Base-by-base conservation (phyloP, 2,113 vertebrate species). In the Hirundichthys speculiger region DNA sequence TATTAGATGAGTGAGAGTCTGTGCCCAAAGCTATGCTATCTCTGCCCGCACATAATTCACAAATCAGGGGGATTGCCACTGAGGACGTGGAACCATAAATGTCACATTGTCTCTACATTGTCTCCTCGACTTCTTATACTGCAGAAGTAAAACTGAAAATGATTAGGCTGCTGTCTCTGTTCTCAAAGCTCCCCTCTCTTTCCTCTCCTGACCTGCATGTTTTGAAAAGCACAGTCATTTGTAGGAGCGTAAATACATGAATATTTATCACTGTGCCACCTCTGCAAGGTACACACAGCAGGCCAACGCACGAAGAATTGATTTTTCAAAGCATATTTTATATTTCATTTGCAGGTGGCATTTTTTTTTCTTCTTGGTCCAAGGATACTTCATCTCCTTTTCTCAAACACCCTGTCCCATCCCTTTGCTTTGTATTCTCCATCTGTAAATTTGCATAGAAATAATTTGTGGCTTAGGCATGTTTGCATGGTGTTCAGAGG, bases 1-100 rank as follows among this genome's bases (percentile, higher is more conserved):
- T 90, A 84, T 86, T 84, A 83, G 82, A 83, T 14, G 21, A 16
- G 47, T 63, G 75, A 66, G 77, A 87, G 73, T 68, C 70, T 57
- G 42, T 50, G 84, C 80, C 79, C 78, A 82, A 69, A 83, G 76
- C 76, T 57, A 62, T 63, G 47, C 69, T 75, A 80, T 85, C 74
- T 57, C 77, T 64, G 73, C 71, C 72, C 69, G 73, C 51, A 49
- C 71, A 72, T 69, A 81, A 83, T 80, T 72, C 56, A 87, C 72
- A 88, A 82, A 81, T 75, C 68, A 61, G 43, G 69, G 3, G 43
- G 64, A 55, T 64, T 79, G 76, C 80, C 57, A 60, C 50, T 60
- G 64, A 71, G 66, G 83, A 72, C 68, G 80, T 80, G 63, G 73
- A 68, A 59, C 56, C 27, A 83, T 81, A 83, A 84, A 86, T 87